Evolutionary conservation across 2,113 vertebrate genomes (phyloP).

Genomic region (Platysteira castanea): DNA sequence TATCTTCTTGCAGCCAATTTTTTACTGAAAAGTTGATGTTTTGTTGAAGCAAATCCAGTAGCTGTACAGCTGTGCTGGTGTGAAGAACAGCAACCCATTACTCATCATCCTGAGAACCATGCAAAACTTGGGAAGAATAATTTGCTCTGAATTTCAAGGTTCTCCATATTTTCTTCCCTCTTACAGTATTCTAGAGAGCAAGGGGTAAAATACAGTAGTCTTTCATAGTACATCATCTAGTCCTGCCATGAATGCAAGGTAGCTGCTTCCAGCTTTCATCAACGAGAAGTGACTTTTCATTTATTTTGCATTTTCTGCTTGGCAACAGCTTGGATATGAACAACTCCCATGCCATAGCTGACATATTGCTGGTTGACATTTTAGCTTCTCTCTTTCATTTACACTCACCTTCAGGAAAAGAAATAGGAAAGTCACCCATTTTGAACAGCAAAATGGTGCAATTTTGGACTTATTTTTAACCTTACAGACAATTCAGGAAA

Average conservation of each 20-base stretch:
- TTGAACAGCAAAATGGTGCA: not conserved
- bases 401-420: not conserved
- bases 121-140: conserved; percentile 6
- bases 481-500: not conserved
- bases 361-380: not conserved
- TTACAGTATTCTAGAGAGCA: not conserved
- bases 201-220: not conserved
- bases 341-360: not conserved
- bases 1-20: conserved; percentile 25
- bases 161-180: not conserved
- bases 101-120: conserved; percentile 23
- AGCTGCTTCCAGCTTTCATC: not conserved
- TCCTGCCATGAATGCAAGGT: not conserved
- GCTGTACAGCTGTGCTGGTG: conserved; percentile 32
- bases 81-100: conserved; percentile 35
- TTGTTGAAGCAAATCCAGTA: conserved; percentile 51
- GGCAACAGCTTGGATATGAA: not conserved
- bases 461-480: not conserved
- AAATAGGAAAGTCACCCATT: not conserved
- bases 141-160: not conserved
- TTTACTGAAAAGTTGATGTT: conserved; percentile 18
- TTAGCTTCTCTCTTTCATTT: not conserved
- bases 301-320: not conserved
- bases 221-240: not conserved
- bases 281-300: not conserved